Percentiles rank a stretch among this genome's conserved stretches.
phyloP scores from a whole-genome alignment of 2,113 vertebrate species.

The Crotalus helleri region DNA sequence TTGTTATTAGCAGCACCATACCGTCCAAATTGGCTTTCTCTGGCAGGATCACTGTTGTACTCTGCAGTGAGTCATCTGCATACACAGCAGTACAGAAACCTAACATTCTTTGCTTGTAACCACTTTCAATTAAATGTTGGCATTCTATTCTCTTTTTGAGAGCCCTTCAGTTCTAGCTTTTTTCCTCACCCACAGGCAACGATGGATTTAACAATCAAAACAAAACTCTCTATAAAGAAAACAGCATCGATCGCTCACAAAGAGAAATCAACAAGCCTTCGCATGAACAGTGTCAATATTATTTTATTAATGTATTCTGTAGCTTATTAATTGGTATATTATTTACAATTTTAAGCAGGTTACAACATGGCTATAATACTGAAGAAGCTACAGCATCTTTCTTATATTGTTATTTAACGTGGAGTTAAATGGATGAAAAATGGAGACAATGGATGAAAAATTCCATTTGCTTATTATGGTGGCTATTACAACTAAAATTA shows the following conservation, averaged over 20 bases:
- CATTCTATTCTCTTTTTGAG: background rate
- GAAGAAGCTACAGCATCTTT: background rate
- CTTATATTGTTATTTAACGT: background rate
- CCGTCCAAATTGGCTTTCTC: background rate
- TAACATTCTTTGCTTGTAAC: background rate
- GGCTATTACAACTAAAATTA: background rate
- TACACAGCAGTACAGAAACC: background rate
- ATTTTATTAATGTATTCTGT: conserved; percentile 15
- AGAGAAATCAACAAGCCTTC: background rate
- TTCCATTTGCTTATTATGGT: background rate
- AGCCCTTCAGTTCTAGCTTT: background rate
- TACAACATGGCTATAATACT: conserved; percentile 26
- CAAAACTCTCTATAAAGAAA: background rate
- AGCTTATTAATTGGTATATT: conserved; percentile 59
- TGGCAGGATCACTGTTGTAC: background rate
- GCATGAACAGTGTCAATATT: fast-evolving
- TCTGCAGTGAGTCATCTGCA: background rate
- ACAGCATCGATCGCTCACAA: background rate
- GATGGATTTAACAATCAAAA: background rate
- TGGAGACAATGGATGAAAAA: background rate
- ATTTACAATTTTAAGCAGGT: conserved; percentile 56
- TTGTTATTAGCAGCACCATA: background rate
- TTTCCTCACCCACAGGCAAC: background rate
- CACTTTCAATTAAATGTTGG: background rate
- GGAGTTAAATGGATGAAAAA: no score